Evolutionary conservation across 1,140 invertebrate genomes (phyloP).

Genomic region (Drosophila tropicalis): DNA sequence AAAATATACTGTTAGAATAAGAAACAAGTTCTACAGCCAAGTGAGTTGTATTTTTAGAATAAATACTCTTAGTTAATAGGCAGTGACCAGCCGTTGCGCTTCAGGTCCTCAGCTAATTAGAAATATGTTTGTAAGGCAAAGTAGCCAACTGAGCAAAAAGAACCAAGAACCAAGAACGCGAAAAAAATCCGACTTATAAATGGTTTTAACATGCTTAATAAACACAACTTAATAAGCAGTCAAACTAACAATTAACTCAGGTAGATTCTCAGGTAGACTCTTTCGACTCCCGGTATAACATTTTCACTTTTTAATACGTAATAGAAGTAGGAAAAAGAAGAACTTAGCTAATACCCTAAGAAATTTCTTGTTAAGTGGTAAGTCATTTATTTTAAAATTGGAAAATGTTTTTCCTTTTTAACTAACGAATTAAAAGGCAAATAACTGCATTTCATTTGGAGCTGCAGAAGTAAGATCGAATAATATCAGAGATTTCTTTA

Average conservation of each 20-base stretch:
- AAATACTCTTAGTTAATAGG: constrained; percentile 31
- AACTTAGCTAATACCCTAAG: not conserved
- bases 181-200: constrained; percentile 21
- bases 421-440: too few relatives aligned
- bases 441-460: too few relatives aligned
- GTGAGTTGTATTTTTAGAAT: constrained; percentile 50
- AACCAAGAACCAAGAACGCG: constrained; percentile 7
- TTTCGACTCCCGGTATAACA: not conserved
- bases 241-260: constrained; percentile 7
- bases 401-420: too few relatives aligned
- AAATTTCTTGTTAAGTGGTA: not conserved
- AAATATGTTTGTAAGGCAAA: constrained; percentile 19
- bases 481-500: too few relatives aligned
- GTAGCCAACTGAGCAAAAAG: constrained; percentile 32
- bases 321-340: not conserved
- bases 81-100: constrained; percentile 60
- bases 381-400: not conserved
- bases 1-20: constrained; percentile 41
- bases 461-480: too few relatives aligned
- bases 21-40: constrained; percentile 48
- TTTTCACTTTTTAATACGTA: constrained; percentile 13
- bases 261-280: constrained; percentile 1
- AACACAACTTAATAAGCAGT: constrained; percentile 21
- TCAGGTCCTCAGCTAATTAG: constrained; percentile 58
- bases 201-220: constrained; percentile 23